Conservation (phyloP, 2,113 vertebrate genomes). For the Coptodon bakossiorum region DNA sequence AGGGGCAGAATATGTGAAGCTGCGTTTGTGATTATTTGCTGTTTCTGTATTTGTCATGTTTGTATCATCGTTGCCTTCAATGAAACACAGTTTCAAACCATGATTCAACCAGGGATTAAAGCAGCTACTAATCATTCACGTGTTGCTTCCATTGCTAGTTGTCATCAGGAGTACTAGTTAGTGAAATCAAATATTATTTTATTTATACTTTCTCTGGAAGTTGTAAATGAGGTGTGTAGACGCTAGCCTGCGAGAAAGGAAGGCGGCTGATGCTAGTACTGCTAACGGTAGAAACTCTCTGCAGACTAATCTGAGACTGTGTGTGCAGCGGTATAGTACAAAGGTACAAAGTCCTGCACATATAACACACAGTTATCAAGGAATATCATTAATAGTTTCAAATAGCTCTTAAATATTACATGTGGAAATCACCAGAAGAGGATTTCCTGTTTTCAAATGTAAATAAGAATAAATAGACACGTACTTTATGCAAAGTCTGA, state of each 20-base stretch:
- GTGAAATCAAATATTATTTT: background rate
- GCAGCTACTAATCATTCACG: background rate
- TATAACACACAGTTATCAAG: background rate
- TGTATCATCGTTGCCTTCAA: background rate
- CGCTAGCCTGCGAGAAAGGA: background rate
- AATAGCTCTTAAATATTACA: background rate
- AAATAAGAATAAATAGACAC: background rate
- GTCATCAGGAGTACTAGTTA: background rate
- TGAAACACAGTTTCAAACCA: background rate
- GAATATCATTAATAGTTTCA: background rate
- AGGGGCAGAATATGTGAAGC: background rate
- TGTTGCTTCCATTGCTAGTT: background rate
- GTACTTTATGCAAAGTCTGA: accelerated
- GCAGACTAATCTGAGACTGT: background rate
- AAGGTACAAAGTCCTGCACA: background rate
- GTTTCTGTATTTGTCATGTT: background rate
- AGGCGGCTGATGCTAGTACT: background rate
- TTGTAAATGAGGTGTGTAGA: background rate
- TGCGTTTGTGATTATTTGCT: accelerated
- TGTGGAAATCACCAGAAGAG: background rate
- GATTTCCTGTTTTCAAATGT: background rate
- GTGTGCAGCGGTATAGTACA: background rate
- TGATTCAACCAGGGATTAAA: background rate
- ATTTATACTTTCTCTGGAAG: background rate
- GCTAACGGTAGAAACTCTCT: background rate